Evolutionary conservation across 2,888 invertebrate genomes (phyloP).

Genomic region (Therioaphis trifolii): DNA sequence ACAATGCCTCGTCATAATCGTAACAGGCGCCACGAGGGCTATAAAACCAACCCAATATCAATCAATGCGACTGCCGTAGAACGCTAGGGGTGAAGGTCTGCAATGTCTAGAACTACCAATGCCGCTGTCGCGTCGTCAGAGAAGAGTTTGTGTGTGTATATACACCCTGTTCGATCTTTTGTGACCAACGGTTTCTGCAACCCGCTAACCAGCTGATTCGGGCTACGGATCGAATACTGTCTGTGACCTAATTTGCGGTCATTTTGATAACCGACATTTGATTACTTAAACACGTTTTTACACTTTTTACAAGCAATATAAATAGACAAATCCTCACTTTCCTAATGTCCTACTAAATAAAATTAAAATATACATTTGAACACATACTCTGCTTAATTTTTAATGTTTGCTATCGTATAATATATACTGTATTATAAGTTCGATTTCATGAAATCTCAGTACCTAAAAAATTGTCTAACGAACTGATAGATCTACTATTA

Average conservation of each 20-base stretch:
- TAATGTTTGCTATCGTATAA: no score
- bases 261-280: not conserved
- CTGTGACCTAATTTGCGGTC: not conserved
- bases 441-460: no score
- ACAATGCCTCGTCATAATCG: constrained; percentile 39
- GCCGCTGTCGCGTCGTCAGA: not conserved
- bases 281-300: not conserved
- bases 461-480: no score
- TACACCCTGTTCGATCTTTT: not conserved
- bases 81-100: constrained; percentile 10
- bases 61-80: constrained; percentile 27
- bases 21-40: constrained; percentile 52
- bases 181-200: not conserved
- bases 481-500: no score
- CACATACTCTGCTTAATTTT: no score
- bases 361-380: no score
- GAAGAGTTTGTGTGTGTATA: not conserved
- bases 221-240: not conserved
- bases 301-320: not conserved
- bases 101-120: not conserved
- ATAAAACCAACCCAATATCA: constrained; percentile 47
- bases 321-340: no score
- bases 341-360: no score
- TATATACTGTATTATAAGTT: no score
- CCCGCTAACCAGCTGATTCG: not conserved